Conservation (phyloP, 2,113 vertebrate genomes). For the Epinephelus moara region DNA sequence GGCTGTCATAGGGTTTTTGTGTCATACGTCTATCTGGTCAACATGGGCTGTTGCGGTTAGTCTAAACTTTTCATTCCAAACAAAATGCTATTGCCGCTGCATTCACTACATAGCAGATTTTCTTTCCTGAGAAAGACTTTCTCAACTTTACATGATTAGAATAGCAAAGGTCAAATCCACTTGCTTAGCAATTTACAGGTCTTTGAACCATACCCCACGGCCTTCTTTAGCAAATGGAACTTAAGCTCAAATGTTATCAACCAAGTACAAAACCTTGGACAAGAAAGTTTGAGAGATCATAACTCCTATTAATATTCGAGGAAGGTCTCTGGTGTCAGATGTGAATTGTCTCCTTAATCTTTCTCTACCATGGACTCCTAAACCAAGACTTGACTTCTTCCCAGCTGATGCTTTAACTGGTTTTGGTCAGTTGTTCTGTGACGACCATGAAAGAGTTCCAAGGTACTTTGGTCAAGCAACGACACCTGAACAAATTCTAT, state of each 20-base stretch:
- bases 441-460: neutral
- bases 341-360: neutral
- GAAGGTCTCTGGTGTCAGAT: neutral
- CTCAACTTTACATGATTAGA: neutral
- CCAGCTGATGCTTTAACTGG: too few species aligned
- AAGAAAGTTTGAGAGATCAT: neutral
- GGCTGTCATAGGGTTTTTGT: neutral
- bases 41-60: too few species aligned
- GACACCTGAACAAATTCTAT: neutral
- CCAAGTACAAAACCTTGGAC: neutral
- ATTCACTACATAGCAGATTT: neutral
- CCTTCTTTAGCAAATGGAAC: neutral
- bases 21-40: neutral
- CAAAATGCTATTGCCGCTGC: neutral
- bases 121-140: neutral
- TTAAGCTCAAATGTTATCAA: neutral
- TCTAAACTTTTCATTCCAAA: neutral
- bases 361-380: neutral
- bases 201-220: neutral
- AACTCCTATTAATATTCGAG: neutral
- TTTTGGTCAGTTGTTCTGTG: neutral
- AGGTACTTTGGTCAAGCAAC: neutral
- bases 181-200: neutral
- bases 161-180: neutral
- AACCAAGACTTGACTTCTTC: neutral